Base-by-base conservation (phyloP, 2,113 vertebrate genomes). In the Carollia perspicillata region DNA sequence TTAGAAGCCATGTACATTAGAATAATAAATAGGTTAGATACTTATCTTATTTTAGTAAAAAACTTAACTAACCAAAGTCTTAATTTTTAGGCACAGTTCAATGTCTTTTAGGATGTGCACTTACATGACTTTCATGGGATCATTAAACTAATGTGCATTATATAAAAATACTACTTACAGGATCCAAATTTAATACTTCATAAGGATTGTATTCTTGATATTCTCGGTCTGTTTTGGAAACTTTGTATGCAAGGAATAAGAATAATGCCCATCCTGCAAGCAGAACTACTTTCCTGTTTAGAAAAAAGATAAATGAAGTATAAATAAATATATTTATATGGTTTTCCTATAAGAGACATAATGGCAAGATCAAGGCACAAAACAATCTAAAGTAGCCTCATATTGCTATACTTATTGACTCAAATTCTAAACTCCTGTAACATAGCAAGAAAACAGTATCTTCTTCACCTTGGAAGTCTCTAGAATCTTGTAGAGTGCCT, bases 141-240 rank as follows among this genome's bases (percentile, higher is more conserved):
- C 40, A 84, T 74, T 96, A 68, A 95, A 44, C 44, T 8, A 97
- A 33, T 89, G 22, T 22, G 69, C 5, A 96, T 89, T 93, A 95
- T 0, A 40, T n/a, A 96, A 88, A 51, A 69, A 69, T 47, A 37
- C n/a, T 98, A 98, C 99, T 99, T 99, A 99, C 99, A 95, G 99
- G 99, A 97, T 99, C 99, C 98, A 99, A 98, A 98, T 98, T 98
- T 97, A 99, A 99, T 90, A 99, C 99, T 98, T 99, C 99, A 83
- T 99, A 99, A 58, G 99, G 99, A 97, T 99, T 99, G 97, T 99
- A 99, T 97, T 99, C 99, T 98, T 99, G 99, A 98, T 99, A 99
- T 95, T 99, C 99, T 97, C 99, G 97, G 97, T 99, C 99, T 79
- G 99, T 99, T 98, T 99, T 99, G 95, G 99, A 99, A 98, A 99